phyloP scores from a whole-genome alignment of 2,113 vertebrate genomes.

The Eolophus roseicapilla region DNA sequence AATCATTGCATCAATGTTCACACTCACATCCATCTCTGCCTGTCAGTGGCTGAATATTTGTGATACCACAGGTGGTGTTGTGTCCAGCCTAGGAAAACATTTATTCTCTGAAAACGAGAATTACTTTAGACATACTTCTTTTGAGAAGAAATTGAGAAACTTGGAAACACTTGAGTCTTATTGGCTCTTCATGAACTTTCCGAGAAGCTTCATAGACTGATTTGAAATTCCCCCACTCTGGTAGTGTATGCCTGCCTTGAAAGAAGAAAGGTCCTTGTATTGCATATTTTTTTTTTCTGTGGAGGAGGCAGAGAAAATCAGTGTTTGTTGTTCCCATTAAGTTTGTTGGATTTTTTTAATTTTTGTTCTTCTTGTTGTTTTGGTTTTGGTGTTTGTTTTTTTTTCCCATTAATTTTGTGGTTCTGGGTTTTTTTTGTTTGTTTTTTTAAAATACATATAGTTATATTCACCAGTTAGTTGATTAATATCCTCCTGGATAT shows the following conservation, averaged over 20 bases:
- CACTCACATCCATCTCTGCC: not conserved
- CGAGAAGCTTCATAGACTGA: not conserved
- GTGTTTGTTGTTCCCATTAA: accelerated
- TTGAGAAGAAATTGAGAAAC: not conserved
- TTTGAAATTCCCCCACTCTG: not conserved
- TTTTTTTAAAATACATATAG: not conserved
- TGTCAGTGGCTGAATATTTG: not conserved
- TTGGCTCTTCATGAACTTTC: not conserved
- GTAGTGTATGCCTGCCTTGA: not conserved
- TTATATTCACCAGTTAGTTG: not conserved
- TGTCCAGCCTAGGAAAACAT: not conserved
- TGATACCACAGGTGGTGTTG: not conserved
- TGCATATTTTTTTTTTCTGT: not conserved
- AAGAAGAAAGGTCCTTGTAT: not conserved
- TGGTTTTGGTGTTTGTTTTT: too few relatives aligned
- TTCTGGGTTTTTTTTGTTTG: not conserved
- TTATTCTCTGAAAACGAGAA: not conserved
- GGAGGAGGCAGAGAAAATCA: not conserved
- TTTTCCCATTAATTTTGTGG: not conserved
- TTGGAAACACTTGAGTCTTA: not conserved
- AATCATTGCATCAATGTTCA: not conserved
- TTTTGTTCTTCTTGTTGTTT: not conserved
- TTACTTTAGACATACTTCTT: not conserved
- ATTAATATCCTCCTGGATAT: not conserved
- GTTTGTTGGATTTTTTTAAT: not conserved